Evolutionary conservation across 2,888 invertebrate species (phyloP), one percentile per base, ranked within the genome.

Genomic region (Sarcophaga caerulescens): DNA sequence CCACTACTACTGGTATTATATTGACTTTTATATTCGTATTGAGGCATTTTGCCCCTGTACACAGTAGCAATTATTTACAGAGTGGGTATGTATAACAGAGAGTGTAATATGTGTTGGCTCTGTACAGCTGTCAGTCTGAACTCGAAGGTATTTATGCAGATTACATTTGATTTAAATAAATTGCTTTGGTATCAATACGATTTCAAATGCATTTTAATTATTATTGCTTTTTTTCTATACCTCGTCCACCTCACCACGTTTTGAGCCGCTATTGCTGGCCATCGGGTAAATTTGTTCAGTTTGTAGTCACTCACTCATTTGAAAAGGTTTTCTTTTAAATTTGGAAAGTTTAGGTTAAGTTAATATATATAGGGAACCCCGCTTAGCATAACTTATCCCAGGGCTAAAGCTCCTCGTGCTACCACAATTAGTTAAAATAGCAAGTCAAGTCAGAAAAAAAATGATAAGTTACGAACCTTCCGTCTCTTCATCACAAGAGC

Each of bases 81-180:
- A 69, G 52, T 10, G 44, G 17, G 19, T 23, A 60, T 12, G 12
- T 45, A 17, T 73, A 57, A 10, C 2, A 59, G 21, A 44, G 12
- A 45, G 11, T 65, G 75, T 63, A 35, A 1, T 35, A 70, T 14
- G 69, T 69, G 57, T 71, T 47, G 70, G 65, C 73, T 35, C 69
- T 74, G 73, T 68, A 57, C 47, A 70, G 23, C 75, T 84, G 86
- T 81, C 81, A 84, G 81, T 75, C 47, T 44, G 69, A 69, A 74
- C 81, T 78, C 84, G 44, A 19, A 81, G 71, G 77, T 81, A 84
- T 84, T 81, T 81, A 78, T 77, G 78, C 21, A 71, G 86, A 84
- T 84, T 86, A 81, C 62, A 66, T 86, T 86, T 75, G 78, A 86
- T 86, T 86, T 81, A 78, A 81, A 86, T 84, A 86, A 84, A 86